These are phyloP conservation scores for Mesorhabditis sp. DNA, from an alignment of 2,888 invertebrate genomes.

Conservation along the genomic window DNA sequence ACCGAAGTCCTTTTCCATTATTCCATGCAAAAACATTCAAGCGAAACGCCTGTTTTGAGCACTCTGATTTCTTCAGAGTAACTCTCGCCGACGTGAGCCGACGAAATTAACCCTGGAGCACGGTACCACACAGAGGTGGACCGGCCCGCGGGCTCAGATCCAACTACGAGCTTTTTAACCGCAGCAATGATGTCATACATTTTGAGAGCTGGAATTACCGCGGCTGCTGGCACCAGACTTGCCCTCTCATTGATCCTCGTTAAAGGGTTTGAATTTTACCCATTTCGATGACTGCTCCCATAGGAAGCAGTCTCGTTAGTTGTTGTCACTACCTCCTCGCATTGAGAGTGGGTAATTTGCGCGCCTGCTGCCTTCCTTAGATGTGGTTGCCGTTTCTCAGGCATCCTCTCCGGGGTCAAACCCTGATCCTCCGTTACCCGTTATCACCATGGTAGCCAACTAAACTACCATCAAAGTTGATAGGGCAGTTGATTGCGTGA, in stretches of 20 bases:
- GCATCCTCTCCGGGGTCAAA: slow-evolving; percentile 74
- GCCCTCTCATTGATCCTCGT: slow-evolving; percentile 74
- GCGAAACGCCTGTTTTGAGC: no score
- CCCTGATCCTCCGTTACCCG: slow-evolving; percentile 75
- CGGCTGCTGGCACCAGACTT: no score
- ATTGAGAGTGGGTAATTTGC: no score
- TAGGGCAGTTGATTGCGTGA: slow-evolving; percentile 60
- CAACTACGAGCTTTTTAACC: slow-evolving; percentile 68
- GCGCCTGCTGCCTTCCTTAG: no score
- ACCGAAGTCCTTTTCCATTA: slow-evolving; percentile 6
- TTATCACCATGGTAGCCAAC: slow-evolving; percentile 69
- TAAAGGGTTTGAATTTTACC: slow-evolving; percentile 70
- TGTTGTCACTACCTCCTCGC: no score
- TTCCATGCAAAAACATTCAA: no score
- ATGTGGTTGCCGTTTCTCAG: slow-evolving; percentile 72
- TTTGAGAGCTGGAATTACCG: slow-evolving; percentile 72
- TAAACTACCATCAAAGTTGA: slow-evolving; percentile 69
- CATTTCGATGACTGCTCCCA: no score
- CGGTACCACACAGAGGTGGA: slow-evolving; percentile 34
- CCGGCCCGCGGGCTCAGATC: slow-evolving; percentile 57
- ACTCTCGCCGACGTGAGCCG: no score
- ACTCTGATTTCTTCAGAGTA: no score
- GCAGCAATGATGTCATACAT: slow-evolving; percentile 73
- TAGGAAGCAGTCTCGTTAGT: no score
- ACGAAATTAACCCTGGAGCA: no score